These are phyloP conservation scores for Platyscapa corneri DNA, from an alignment of 1,140 invertebrate species.

Conservation along the genomic window DNA sequence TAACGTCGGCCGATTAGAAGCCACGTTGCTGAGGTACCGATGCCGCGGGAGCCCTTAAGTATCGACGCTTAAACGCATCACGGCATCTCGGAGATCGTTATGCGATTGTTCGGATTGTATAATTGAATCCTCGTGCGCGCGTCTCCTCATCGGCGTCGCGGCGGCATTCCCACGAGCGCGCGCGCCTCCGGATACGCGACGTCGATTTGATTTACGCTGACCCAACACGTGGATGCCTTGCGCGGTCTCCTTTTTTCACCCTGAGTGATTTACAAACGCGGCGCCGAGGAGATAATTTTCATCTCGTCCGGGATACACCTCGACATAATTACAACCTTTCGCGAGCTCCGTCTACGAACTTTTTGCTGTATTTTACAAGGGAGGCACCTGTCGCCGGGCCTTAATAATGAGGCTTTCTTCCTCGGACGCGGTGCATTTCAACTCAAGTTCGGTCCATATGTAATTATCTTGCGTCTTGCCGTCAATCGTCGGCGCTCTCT, in stretches of 20 bases:
- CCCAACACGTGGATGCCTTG: neutral
- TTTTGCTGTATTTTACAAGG: neutral
- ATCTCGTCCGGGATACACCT: neutral
- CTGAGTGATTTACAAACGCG: neutral
- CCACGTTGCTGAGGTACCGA: neutral
- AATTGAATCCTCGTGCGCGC: conserved; percentile 15
- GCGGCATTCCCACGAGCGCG: neutral
- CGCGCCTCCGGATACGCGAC: neutral
- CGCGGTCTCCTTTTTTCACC: neutral
- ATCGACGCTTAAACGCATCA: too few species aligned
- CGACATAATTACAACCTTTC: neutral
- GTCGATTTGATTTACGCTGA: neutral
- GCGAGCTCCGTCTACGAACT: neutral
- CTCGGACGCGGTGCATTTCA: too few species aligned
- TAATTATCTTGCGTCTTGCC: neutral
- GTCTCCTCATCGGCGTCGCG: neutral
- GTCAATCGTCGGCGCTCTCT: neutral
- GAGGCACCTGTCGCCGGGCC: neutral
- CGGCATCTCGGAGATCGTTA: neutral
- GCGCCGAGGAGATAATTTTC: too few species aligned
- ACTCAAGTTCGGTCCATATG: neutral
- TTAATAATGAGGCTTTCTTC: neutral
- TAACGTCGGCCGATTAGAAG: neutral
- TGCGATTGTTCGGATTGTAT: conserved; percentile 27
- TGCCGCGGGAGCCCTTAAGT: neutral